Evolutionary conservation across 2,888 invertebrate genomes (phyloP).

Genomic region (Drosophila atripex): DNA sequence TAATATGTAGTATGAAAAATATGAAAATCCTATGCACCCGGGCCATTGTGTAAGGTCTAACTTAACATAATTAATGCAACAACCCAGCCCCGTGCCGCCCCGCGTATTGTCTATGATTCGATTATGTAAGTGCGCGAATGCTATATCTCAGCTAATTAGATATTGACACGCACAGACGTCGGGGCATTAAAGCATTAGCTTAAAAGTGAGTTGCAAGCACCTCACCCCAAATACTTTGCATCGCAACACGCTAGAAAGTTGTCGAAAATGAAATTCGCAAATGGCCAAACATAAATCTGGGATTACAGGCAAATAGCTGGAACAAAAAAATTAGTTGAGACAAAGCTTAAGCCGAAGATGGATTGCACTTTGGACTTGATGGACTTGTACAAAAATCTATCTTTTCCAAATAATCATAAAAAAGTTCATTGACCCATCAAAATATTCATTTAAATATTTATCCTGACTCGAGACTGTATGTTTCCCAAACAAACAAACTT

Average conservation of each 20-base stretch:
- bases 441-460: neutral
- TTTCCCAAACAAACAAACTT: constrained; percentile 5
- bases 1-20: constrained; percentile 2
- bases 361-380: neutral
- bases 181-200: constrained; percentile 2
- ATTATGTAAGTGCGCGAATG: constrained; percentile 64
- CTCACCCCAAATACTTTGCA: constrained; percentile 59
- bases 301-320: constrained; percentile 44
- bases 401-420: neutral
- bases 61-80: constrained; percentile 38
- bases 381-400: neutral
- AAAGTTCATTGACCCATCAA: neutral
- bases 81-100: constrained; percentile 10
- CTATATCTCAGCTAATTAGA: constrained; percentile 63
- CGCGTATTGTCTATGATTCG: constrained; percentile 66
- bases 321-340: neutral
- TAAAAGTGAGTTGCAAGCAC: constrained; percentile 27
- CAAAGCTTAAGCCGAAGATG: neutral
- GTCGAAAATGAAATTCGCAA: constrained; percentile 67
- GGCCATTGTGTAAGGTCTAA: constrained; percentile 22
- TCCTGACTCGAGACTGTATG: neutral
- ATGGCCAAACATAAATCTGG: constrained; percentile 34
- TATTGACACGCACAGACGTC: constrained; percentile 57
- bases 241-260: constrained; percentile 76
- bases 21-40: neutral